Evolutionary conservation across 2,888 invertebrate species (phyloP).

Genomic region (Acanthopleura granulata): DNA sequence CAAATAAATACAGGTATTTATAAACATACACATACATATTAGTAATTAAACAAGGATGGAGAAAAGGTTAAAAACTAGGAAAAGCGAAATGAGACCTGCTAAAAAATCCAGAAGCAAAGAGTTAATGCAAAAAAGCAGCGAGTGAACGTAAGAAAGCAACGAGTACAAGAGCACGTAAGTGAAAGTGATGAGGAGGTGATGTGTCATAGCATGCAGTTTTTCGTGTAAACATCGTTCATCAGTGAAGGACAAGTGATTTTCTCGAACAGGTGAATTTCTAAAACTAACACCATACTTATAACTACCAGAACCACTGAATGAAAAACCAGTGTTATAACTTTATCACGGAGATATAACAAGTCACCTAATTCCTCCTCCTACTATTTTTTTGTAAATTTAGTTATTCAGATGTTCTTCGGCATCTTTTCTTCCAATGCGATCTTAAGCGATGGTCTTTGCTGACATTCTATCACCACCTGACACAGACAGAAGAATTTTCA

Average conservation of each 20-base stretch:
- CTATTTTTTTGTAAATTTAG: background rate
- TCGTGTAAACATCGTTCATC: slow-evolving; percentile 2
- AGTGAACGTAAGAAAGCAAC: background rate
- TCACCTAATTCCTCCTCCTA: background rate
- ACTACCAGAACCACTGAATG: background rate
- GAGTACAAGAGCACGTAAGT: background rate
- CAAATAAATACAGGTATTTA: too few species aligned
- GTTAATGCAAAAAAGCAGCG: background rate
- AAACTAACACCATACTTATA: background rate
- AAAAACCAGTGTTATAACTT: background rate
- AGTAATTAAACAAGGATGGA: background rate
- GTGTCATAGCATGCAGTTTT: background rate
- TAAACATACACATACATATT: background rate
- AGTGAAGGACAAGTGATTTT: slow-evolving; percentile 1
- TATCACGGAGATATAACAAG: background rate
- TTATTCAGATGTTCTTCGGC: background rate
- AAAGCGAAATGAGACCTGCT: background rate
- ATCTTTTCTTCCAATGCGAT: background rate
- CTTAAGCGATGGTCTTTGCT: background rate
- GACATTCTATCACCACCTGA: too few species aligned
- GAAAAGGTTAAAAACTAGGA: background rate
- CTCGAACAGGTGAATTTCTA: background rate
- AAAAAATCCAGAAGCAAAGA: background rate
- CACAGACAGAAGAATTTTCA: too few species aligned
- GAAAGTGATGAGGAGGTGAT: background rate